Evolutionary conservation across 2,888 invertebrate species (phyloP).

Genomic region (Mycogona germanica): DNA sequence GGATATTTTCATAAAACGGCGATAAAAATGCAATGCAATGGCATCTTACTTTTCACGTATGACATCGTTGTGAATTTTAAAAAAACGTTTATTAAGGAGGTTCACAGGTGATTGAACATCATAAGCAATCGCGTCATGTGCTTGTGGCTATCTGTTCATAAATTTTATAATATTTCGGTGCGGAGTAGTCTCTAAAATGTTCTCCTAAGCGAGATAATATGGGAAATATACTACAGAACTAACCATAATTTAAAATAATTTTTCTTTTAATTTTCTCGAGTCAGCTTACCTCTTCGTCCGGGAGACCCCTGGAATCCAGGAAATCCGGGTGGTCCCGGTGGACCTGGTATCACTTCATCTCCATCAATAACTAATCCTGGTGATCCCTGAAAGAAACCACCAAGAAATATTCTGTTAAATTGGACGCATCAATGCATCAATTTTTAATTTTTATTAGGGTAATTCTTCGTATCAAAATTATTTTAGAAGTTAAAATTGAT

Average conservation of each 20-base stretch:
- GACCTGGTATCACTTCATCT: constrained; percentile 22
- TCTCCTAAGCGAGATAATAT: not conserved
- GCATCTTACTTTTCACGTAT: too few species aligned
- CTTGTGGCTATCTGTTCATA: not conserved
- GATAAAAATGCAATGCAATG: too few species aligned
- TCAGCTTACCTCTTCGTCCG: constrained; percentile 8
- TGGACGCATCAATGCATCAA: not conserved
- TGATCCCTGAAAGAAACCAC: constrained; percentile 14
- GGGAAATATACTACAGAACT: too few species aligned
- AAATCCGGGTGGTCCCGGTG: constrained; percentile 22
- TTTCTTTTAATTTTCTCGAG: too few species aligned
- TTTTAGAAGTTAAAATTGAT: too few species aligned
- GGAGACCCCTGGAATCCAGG: constrained; percentile 21
- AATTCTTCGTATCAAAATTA: too few species aligned
- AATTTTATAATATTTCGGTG: not conserved
- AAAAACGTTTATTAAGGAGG: too few species aligned
- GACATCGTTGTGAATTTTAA: too few species aligned
- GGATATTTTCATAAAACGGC: too few species aligned
- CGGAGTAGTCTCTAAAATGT: not conserved
- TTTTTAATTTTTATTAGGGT: not conserved
- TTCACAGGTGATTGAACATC: too few species aligned
- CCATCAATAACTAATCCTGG: constrained; percentile 21
- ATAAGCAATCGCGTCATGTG: too few species aligned
- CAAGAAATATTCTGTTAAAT: not conserved
- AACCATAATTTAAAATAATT: too few species aligned